Evolutionary conservation across 2,888 invertebrate genomes (phyloP).

Genomic region (Acanthosoma haemorrhoidale): DNA sequence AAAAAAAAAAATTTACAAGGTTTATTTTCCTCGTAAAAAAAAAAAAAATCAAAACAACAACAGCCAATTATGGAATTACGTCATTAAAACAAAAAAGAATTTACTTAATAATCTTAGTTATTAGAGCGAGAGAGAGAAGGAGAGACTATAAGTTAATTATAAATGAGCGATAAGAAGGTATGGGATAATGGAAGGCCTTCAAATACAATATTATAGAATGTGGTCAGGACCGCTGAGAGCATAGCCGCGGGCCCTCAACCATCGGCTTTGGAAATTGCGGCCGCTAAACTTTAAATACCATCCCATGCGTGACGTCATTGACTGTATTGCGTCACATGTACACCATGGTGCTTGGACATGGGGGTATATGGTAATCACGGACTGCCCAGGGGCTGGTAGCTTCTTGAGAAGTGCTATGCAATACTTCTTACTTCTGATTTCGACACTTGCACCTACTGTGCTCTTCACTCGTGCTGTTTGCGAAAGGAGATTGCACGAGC

Average conservation of each 20-base stretch:
- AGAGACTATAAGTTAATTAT: neutral
- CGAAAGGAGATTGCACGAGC: no score
- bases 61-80: neutral
- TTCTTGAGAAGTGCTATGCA: neutral
- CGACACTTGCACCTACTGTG: neutral
- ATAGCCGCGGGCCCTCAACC: neutral
- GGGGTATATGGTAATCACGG: no score
- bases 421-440: neutral
- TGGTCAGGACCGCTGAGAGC: neutral
- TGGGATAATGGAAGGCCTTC: neutral
- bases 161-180: neutral
- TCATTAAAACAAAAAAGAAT: neutral
- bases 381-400: neutral
- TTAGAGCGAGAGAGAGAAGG: no score
- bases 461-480: no score
- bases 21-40: no score
- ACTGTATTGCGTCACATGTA: neutral
- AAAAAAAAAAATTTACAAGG: no score
- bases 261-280: neutral
- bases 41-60: no score
- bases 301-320: conserved; percentile 3
- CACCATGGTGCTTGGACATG: neutral
- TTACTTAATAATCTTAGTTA: neutral
- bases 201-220: neutral
- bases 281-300: conserved; percentile 10